Evolutionary conservation across 2,113 vertebrate species (phyloP).

Genomic region (Sander lucioperca): DNA sequence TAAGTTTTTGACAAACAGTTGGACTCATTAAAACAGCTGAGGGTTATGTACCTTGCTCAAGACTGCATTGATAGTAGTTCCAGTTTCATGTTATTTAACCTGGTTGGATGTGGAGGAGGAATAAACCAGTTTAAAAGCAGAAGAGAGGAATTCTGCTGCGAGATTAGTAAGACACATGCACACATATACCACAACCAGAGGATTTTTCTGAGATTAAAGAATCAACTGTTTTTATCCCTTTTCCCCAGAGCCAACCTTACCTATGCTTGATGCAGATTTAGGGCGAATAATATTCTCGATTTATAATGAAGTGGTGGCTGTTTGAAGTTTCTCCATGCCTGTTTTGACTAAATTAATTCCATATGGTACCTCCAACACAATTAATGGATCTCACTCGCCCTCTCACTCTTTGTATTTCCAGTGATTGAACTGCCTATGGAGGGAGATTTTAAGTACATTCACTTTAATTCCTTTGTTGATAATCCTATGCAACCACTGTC

Average conservation of each 20-base stretch:
- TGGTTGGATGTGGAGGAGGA: conserved; percentile 36
- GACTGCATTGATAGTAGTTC: conserved; percentile 14
- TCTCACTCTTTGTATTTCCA: conserved; percentile 46
- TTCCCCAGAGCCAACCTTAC: conserved; percentile 62
- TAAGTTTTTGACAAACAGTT: conserved; percentile 14
- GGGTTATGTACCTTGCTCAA: conserved; percentile 16
- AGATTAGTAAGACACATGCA: conserved; percentile 56
- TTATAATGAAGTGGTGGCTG: conserved; percentile 65
- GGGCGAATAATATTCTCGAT: conserved; percentile 53
- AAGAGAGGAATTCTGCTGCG: conserved; percentile 46
- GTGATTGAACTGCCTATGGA: conserved; percentile 54
- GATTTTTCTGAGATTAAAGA: conserved; percentile 70
- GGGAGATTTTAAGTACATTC: conserved; percentile 40
- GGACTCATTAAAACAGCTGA: conserved; percentile 38
- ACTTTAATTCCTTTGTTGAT: conserved; percentile 44
- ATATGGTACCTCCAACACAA: conserved; percentile 42
- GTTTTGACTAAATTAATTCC: conserved; percentile 62
- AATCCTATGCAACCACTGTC: conserved; percentile 30
- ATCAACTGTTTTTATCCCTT: conserved; percentile 66
- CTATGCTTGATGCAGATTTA: conserved; percentile 64
- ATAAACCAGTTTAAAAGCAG: conserved; percentile 58
- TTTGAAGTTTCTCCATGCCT: conserved; percentile 73
- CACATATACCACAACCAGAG: conserved; percentile 37
- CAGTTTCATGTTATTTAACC: conserved; percentile 36
- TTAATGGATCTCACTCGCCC: conserved; percentile 47